Percentiles rank a stretch among this genome's conserved stretches.
Conservation (phyloP, 2,888 invertebrate genomes). For the Encarsia formosa region DNA sequence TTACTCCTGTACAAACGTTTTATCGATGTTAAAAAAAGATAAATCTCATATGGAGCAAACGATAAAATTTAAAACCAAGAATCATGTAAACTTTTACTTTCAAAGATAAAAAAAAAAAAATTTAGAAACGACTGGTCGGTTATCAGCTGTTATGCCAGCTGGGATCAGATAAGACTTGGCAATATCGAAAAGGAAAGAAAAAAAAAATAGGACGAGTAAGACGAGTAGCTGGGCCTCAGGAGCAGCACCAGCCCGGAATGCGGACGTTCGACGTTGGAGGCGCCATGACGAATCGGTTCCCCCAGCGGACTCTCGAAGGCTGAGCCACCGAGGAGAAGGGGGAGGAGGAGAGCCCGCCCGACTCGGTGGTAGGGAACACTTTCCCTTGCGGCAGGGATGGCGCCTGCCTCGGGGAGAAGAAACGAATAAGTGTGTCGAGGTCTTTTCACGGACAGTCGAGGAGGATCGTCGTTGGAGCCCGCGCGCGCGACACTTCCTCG, state of each 20-base stretch:
- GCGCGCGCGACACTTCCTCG: constrained; percentile 31
- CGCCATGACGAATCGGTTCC: constrained; percentile 35
- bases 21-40: no score
- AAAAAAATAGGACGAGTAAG: constrained; percentile 9
- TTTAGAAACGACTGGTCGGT: no score
- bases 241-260: constrained; percentile 8
- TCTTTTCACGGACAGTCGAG: constrained; percentile 48
- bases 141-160: no score
- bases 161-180: no score
- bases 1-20: no score
- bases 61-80: no score
- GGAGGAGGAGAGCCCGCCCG: neutral
- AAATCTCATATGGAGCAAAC: no score
- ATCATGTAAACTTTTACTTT: no score
- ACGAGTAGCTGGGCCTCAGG: neutral
- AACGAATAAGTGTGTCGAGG: constrained; percentile 50
- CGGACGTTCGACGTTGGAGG: constrained; percentile 15
- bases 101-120: no score
- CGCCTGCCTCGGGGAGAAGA: constrained; percentile 34
- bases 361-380: constrained; percentile 42
- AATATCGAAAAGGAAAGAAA: neutral
- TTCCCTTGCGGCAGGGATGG: constrained; percentile 47
- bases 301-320: constrained; percentile 8
- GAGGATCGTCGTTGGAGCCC: constrained; percentile 34
- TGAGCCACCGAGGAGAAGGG: constrained; percentile 32